These are phyloP conservation scores for Tachyglossus aculeatus DNA, from an alignment of 2,797 vertebrate species.

Conservation along the genomic window DNA sequence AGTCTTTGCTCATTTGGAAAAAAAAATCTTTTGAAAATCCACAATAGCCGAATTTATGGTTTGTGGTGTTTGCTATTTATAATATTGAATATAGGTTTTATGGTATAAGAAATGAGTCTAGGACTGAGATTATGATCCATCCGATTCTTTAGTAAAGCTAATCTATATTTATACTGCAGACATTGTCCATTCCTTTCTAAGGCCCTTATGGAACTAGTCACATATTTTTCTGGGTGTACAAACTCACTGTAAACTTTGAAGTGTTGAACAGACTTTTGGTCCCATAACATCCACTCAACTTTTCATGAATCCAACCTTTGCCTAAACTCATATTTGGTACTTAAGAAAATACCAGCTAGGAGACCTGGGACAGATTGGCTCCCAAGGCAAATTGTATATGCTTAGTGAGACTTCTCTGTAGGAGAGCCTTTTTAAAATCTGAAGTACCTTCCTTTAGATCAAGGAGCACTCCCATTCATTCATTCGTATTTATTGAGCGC, in stretches of 20 bases:
- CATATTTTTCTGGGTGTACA: conserved; percentile 43
- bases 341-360: not conserved
- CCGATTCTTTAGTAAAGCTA: conserved; percentile 31
- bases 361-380: not conserved
- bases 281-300: not conserved
- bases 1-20: conserved; percentile 42
- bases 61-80: conserved; percentile 58
- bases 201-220: conserved; percentile 32
- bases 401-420: no score
- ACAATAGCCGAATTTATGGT: conserved; percentile 43
- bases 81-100: conserved; percentile 56
- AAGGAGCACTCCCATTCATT: no score
- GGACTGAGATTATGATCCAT: conserved; percentile 43
- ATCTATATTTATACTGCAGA: conserved; percentile 44
- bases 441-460: no score
- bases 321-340: not conserved
- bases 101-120: conserved; percentile 52
- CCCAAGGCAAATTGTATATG: conserved; percentile 26
- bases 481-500: no score
- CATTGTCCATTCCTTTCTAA: conserved; percentile 40
- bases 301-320: not conserved
- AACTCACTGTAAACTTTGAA: conserved; percentile 25
- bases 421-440: no score
- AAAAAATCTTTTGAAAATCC: conserved; percentile 40
- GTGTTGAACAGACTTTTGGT: conserved; percentile 12